phyloP scores from a whole-genome alignment of 2,888 invertebrate species.

The Drosophila diplacantha region DNA sequence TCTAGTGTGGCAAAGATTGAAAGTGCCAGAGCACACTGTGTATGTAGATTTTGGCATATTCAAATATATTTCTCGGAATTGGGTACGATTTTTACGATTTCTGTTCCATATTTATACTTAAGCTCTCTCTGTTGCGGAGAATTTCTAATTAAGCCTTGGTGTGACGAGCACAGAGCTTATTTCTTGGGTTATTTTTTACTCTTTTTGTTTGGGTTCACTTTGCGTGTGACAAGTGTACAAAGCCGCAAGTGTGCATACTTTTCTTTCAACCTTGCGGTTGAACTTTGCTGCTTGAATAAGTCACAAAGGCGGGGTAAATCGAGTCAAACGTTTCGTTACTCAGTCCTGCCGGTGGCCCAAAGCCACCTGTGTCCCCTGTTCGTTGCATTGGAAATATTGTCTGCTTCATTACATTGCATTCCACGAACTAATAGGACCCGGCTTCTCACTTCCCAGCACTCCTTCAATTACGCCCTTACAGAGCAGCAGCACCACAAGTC shows the following conservation, averaged over 20 bases:
- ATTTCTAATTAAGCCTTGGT: background rate
- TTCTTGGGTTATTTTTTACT: background rate
- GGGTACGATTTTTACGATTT: no score
- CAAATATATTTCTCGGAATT: background rate
- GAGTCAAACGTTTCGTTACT: background rate
- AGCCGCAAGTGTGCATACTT: background rate
- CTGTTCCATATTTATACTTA: background rate
- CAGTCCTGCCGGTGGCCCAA: background rate
- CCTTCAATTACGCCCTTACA: background rate
- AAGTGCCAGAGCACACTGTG: background rate
- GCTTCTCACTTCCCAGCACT: background rate
- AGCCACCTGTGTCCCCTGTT: background rate
- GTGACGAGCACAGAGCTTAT: no score
- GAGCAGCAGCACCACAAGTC: conserved; percentile 15
- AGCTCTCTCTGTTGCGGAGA: background rate
- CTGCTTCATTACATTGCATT: background rate
- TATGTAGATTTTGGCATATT: background rate
- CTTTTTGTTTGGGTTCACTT: background rate
- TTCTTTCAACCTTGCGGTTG: background rate
- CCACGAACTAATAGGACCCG: conserved; percentile 13
- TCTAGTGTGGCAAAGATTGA: background rate
- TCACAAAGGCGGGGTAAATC: conserved; percentile 7
- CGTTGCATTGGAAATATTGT: background rate
- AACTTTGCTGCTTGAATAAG: conserved; percentile 1
- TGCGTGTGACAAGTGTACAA: conserved; percentile 7